phyloP scores from a whole-genome alignment of 2,113 vertebrate genomes.

The Irena cyanogastra region DNA sequence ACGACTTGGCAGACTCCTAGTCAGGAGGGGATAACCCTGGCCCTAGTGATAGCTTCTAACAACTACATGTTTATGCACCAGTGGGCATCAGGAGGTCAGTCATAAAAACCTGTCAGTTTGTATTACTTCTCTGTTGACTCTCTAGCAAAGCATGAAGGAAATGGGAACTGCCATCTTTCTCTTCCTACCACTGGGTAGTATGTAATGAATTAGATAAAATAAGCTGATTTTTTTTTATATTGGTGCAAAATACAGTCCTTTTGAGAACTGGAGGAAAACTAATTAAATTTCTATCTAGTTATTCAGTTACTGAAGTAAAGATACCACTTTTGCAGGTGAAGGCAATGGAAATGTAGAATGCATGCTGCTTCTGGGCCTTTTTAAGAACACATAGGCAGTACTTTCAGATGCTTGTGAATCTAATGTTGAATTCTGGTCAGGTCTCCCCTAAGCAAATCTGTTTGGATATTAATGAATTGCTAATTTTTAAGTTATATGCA shows the following conservation, averaged over 20 bases:
- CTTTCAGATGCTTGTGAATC: background rate
- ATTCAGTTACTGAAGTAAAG: background rate
- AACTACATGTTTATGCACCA: constrained; percentile 50
- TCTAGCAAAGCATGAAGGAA: constrained; percentile 25
- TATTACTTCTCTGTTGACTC: constrained; percentile 44
- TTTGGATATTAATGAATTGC: constrained; percentile 24
- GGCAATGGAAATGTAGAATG: background rate
- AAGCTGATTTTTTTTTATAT: background rate
- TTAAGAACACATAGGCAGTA: background rate
- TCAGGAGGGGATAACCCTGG: constrained; percentile 42
- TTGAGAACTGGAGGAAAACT: background rate
- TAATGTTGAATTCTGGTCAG: background rate
- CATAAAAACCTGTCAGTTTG: constrained; percentile 57
- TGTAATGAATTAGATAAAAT: background rate
- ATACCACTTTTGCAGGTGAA: background rate
- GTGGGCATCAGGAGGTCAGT: constrained; percentile 56
- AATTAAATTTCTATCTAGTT: background rate
- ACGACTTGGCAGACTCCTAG: background rate
- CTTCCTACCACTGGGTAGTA: background rate
- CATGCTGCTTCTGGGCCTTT: background rate
- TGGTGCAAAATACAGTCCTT: background rate
- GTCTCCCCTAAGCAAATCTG: background rate
- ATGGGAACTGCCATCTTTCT: background rate
- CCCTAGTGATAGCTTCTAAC: constrained; percentile 41
- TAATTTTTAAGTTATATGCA: constrained; percentile 26